Percentiles rank a stretch among this genome's conserved stretches.
Conservation (phyloP, 1,140 invertebrate species). For the Dryas iulia region DNA sequence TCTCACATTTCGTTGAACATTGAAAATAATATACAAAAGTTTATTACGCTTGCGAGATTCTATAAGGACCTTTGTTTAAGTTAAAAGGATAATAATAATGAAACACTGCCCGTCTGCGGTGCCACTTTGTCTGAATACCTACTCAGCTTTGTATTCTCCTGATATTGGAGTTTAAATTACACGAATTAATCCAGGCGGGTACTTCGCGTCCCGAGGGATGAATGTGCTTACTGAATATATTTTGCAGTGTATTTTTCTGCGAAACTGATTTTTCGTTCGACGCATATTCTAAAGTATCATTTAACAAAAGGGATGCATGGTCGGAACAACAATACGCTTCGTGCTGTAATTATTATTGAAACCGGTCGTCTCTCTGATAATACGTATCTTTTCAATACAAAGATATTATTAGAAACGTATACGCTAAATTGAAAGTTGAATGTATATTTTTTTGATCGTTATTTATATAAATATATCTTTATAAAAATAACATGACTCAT, state of each 20-base stretch:
- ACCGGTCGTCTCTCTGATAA: constrained; percentile 5
- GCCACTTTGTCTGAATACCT: constrained; percentile 50
- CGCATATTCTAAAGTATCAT: constrained; percentile 27
- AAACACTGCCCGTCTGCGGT: constrained; percentile 31
- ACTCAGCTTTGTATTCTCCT: constrained; percentile 65
- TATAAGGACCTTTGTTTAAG: background rate
- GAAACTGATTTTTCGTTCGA: constrained; percentile 21
- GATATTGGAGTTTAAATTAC: constrained; percentile 74
- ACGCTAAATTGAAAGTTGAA: background rate
- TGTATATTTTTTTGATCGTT: too few relatives aligned
- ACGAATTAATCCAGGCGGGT: constrained; percentile 67
- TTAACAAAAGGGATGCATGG: constrained; percentile 7
- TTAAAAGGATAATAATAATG: background rate
- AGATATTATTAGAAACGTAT: background rate
- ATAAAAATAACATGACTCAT: background rate
- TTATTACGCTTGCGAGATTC: background rate
- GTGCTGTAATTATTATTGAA: constrained; percentile 23
- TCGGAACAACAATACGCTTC: constrained; percentile 12
- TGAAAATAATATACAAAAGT: background rate
- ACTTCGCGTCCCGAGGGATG: constrained; percentile 49
- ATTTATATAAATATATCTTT: too few relatives aligned
- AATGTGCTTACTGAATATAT: constrained; percentile 43
- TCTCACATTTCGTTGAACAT: background rate
- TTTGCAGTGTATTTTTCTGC: constrained; percentile 43
- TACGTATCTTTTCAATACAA: background rate